Evolutionary conservation across 2,888 invertebrate genomes (phyloP), one percentile per base, ranked within the genome.

Genomic region (Clitarchus hookeri): DNA sequence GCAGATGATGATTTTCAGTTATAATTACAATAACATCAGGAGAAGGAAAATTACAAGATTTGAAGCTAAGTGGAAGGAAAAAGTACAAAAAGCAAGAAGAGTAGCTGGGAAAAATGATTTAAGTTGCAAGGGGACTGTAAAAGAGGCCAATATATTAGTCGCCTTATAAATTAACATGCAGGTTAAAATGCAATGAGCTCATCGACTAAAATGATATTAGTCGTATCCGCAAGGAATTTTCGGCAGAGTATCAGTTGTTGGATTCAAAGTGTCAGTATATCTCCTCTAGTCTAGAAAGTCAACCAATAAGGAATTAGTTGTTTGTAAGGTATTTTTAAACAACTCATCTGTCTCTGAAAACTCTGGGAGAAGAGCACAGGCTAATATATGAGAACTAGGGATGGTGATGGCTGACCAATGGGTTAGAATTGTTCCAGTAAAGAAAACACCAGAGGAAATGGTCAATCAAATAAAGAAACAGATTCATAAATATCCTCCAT

Each of bases 221-320:
- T 26, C 26, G 80, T 80, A 80, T 80, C 26, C 36, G n/a, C 80
- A 80, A 80, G 27, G 26, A 80, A 80, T 26, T 80, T 44, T 26
- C 26, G 80, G 27, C 27, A 80, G 80, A 80, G 9, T 25, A 80
- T 23, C 11, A 0, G 27, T 82, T 26, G 23, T 82, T 25, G 82
- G 27, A 82, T 82, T 82, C 82, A 82, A 82, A 82, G 36, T 11
- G 82, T 26, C 82, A 82, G 82, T 82, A 36, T 27, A 36, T 82
- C 36, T 26, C 82, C 9, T 82, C 82, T 26, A 25, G 82, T 82
- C 9, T 82, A 23, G 27, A 26, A 82, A 36, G 36, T 36, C n/a
- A 44, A 82, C 82, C 82, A 82, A 82, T 82, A 82, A 82, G 82
- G 36, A 82, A 82, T 19, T 23, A 11, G 13, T 26, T 36, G 27